Conservation (phyloP, 2,888 invertebrate genomes). For the Zygogramma bicolorata region DNA sequence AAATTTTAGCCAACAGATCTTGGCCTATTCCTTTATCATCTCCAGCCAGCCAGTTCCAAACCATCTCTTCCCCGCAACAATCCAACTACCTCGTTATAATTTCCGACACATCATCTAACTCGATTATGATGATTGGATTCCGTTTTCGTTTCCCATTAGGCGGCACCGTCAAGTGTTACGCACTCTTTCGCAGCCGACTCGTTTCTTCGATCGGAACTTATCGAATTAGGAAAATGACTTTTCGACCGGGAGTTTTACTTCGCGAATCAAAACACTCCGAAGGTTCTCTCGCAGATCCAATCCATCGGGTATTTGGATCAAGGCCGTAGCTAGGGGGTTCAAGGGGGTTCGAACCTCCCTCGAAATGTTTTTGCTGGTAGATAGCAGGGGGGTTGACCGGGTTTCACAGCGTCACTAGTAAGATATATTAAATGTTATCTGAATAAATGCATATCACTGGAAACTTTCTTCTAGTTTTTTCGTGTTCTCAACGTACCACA, state of each 20-base stretch:
- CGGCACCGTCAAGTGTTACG: background rate
- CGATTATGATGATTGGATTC: constrained; percentile 10
- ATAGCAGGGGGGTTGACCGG: too few relatives aligned
- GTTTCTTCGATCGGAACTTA: background rate
- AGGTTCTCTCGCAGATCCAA: background rate
- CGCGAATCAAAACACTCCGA: background rate
- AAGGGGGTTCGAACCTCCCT: too few relatives aligned
- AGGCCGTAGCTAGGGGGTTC: too few relatives aligned
- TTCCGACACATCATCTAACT: constrained; percentile 4
- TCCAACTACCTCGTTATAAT: background rate
- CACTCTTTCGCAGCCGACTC: background rate
- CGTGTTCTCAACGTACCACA: too few relatives aligned
- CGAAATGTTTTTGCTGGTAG: too few relatives aligned
- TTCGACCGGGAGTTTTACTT: background rate
- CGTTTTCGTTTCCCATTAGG: constrained; percentile 5
- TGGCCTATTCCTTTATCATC: too few relatives aligned
- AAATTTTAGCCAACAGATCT: too few relatives aligned
- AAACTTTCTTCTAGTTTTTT: too few relatives aligned
- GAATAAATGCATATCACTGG: too few relatives aligned
- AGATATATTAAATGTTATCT: too few relatives aligned
- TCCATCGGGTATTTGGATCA: background rate
- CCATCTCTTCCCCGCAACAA: background rate
- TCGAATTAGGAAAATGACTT: constrained; percentile 12
- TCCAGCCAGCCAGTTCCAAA: background rate
- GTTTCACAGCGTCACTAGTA: too few relatives aligned